phyloP scores from a whole-genome alignment of 2,113 vertebrate genomes.

The Phaetusa simplex region DNA sequence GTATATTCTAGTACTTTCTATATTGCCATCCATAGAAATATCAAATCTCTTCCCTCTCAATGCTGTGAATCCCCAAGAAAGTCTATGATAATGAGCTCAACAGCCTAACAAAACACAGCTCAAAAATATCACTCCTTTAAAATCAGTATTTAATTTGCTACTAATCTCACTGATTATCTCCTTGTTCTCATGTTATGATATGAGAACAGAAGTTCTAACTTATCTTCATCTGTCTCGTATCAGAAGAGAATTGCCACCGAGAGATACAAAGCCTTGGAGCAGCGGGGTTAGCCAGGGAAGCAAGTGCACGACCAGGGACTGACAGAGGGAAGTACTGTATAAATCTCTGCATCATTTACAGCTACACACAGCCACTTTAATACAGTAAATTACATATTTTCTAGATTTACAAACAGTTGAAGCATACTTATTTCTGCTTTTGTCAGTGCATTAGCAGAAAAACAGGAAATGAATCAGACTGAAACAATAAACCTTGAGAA shows the following conservation, averaged over 20 bases:
- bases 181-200: neutral
- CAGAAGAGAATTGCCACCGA: neutral
- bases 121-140: neutral
- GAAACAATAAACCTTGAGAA: slow-evolving; percentile 52
- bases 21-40: neutral
- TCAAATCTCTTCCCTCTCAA: neutral
- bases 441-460: slow-evolving; percentile 38
- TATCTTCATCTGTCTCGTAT: neutral
- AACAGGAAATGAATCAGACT: slow-evolving; percentile 63
- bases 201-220: neutral
- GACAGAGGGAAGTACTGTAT: neutral
- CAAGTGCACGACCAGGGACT: neutral
- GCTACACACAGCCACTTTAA: neutral
- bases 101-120: neutral
- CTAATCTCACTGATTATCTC: neutral
- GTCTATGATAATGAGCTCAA: neutral
- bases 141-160: neutral
- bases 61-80: neutral
- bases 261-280: neutral
- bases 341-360: neutral
- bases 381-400: neutral
- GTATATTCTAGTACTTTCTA: neutral
- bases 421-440: slow-evolving; percentile 41
- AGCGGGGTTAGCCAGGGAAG: neutral
- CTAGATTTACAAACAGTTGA: neutral